Evolutionary conservation across 1,140 invertebrate genomes (phyloP).

Genomic region (Charaxes varanes): DNA sequence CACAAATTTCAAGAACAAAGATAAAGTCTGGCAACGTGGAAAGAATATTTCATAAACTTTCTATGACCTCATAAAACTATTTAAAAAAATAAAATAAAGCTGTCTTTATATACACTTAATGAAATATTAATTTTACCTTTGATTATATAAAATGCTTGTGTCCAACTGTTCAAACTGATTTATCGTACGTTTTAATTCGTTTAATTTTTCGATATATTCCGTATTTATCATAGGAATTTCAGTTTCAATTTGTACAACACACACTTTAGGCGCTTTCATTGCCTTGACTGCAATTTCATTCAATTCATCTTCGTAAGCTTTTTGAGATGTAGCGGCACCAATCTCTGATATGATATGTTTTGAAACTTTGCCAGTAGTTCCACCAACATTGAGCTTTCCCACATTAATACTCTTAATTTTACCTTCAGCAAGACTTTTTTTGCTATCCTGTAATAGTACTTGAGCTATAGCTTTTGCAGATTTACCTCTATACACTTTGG

Average conservation of each 20-base stretch:
- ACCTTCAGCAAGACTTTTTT: conserved; percentile 69
- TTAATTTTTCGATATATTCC: conserved; percentile 73
- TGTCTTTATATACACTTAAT: too few species aligned
- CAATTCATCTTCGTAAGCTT: conserved; percentile 27
- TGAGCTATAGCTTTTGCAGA: conserved; percentile 83
- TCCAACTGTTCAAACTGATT: conserved; percentile 78
- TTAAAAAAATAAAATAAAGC: too few species aligned
- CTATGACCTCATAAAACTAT: not conserved
- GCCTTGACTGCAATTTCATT: conserved; percentile 35
- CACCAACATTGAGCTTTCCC: conserved; percentile 17
- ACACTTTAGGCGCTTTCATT: conserved; percentile 44
- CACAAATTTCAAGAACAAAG: too few species aligned
- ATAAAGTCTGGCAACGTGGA: too few species aligned
- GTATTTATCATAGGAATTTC: conserved; percentile 65
- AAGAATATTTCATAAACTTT: too few species aligned
- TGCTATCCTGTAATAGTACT: conserved; percentile 76
- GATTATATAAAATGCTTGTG: conserved; percentile 76
- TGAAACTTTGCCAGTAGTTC: conserved; percentile 7
- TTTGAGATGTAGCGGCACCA: conserved; percentile 27
- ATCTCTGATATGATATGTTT: conserved; percentile 19
- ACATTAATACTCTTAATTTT: conserved; percentile 23
- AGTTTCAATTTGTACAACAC: conserved; percentile 48
- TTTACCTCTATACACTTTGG: conserved; percentile 78
- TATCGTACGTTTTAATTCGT: conserved; percentile 76
- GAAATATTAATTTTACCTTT: too few species aligned